phyloP scores from a whole-genome alignment of 2,888 invertebrate species.

The Baronia brevicornis region DNA sequence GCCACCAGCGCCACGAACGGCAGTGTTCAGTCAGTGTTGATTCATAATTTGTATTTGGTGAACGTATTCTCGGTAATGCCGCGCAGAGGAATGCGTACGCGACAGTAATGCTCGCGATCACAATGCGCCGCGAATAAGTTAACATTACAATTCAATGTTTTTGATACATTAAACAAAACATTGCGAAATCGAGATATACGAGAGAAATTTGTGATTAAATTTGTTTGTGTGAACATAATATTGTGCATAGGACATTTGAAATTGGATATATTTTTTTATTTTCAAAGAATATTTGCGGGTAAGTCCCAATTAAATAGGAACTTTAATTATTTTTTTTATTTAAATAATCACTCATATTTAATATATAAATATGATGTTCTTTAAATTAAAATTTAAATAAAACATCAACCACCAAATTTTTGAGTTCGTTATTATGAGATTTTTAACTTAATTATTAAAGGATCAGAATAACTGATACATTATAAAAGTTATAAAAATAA shows the following conservation, averaged over 20 bases:
- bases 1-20: conserved; percentile 13
- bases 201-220: conserved; percentile 50
- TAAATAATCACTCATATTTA: too few species aligned
- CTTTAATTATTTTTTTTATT: too few species aligned
- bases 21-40: conserved; percentile 19
- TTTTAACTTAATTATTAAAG: too few species aligned
- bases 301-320: conserved; percentile 34
- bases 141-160: conserved; percentile 50
- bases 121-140: conserved; percentile 56
- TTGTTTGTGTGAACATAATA: conserved; percentile 41
- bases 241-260: conserved; percentile 34
- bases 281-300: conserved; percentile 35
- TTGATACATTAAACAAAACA: conserved; percentile 49
- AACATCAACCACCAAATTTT: too few species aligned
- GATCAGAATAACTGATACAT: too few species aligned
- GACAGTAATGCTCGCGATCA: conserved; percentile 46
- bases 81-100: conserved; percentile 43
- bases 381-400: too few species aligned
- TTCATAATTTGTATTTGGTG: conserved; percentile 56
- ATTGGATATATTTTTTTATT: conserved; percentile 39
- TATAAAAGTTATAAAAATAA: too few species aligned
- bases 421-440: too few species aligned
- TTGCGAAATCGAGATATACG: conserved; percentile 47
- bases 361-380: too few species aligned
- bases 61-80: conserved; percentile 54